Evolutionary conservation across 2,888 invertebrate species (phyloP), one percentile per base, ranked within the genome.

Genomic region (Drosophila pseudotalamancana): DNA sequence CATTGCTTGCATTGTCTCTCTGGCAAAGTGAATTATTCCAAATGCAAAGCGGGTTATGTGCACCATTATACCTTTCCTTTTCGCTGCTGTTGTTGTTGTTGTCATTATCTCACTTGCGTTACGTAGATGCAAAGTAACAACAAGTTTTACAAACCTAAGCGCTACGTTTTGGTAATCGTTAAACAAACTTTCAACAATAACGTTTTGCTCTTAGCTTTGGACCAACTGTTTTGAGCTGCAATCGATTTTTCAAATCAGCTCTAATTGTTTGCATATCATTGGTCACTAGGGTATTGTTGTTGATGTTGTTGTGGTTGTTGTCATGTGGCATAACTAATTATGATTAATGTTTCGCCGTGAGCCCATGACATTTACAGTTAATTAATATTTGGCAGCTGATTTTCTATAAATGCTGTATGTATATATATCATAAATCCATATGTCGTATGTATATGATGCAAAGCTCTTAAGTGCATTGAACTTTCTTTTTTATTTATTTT

Each of bases 271-370:
- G 65, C 81, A 84, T 86, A 87, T 82, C 81, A 86, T 83, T 82
- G 72, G 61, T 64, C 59, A 69, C 56, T 39, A 56, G 51, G 59
- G 29, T 45, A 14, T 51, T 53, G 53, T 21, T 32, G 31, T 42
- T 57, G 51, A 48, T 61, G 59, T 19, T 55, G 63, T 32, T 43
- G 43, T 34, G 43, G 32, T n/a, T 32, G 35, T 62, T 72, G 88
- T 68, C 77, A 76, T 79, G 77, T 87, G 85, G 79, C 87, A 83
- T 82, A 85, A 85, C 83, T 87, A 85, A 87, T 87, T 87, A 87
- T 87, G 86, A 87, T 83, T 87, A 83, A 83, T 83, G 77, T 48
- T 34, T 50, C 62, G 57, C 57, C 69, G 59, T 59, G 71, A 84
- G 87, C 81, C 72, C 72, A 43, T 72, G 81, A 84, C 81, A 87